Base-by-base conservation (phyloP, 2,888 invertebrate genomes). In the Criorhina ranunculi region DNA sequence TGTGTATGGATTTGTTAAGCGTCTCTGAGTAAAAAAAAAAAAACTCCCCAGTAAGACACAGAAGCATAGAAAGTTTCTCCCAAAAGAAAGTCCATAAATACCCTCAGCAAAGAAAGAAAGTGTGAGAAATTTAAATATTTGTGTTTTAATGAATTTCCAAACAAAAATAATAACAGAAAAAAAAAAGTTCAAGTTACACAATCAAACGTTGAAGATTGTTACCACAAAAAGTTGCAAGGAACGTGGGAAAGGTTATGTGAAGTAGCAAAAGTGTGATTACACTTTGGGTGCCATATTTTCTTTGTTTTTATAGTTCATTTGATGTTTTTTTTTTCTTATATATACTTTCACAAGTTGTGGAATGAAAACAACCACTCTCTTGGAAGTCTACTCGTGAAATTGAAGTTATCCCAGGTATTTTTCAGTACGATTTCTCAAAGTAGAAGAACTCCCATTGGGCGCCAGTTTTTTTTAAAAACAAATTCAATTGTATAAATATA, bases 51-150 rank as follows among this genome's bases (percentile, higher is more conserved):
- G 0, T 11, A 37, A 37, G 49, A 64, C 49, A 51, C 37, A 24
- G 51, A 40, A 40, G 37, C 6, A 35, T 24, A 8, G 33, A 40
- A 40, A 66, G 49, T 51, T 66, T 37, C 24, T 64, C 51, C 29
- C 15, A 69, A 24, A 24, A 57, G 44, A 57, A 69, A 29, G 31
- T 42, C 15, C 12, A 44, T 35, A 57, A 69, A 51, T 9, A 37
- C 6, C 5, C 15, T 19, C 1, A 6, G 12, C n/a, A 31, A 42
- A 37, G 17, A 57, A 31, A 7, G 19, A 44, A 57, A 69, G 31
- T 44, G 55, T 15, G 57, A 57, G 29, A 44, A 76, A 67, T 76
- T 59, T 67, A 67, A 67, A 76, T 76, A 76, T 67, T 76, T 76
- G 76, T 44, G 15, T 42, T 51, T 73, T 62, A 76, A 76, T 67